phyloP scores from a whole-genome alignment of 2,888 invertebrate species.

The Margaritifera margaritifera region DNA sequence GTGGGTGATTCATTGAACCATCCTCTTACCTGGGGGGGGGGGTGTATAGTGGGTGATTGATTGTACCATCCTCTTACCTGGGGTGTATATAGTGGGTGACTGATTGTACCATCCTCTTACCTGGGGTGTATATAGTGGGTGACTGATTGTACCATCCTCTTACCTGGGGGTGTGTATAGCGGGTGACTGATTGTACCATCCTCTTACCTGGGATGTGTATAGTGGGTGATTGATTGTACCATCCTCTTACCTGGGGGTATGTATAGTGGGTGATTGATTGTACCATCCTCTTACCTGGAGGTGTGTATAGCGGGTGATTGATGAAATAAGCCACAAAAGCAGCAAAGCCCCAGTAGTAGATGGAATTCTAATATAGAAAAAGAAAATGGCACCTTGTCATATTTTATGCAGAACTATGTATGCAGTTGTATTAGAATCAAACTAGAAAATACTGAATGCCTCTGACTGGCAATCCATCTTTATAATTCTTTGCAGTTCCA shows the following conservation, averaged over 20 bases:
- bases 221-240: too few relatives aligned
- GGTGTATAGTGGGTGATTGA: neutral
- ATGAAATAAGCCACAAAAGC: conserved; percentile 96
- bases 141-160: conserved; percentile 10
- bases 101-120: too few relatives aligned
- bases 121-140: neutral
- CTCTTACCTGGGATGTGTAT: too few relatives aligned
- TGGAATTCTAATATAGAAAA: conserved; percentile 82
- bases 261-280: neutral
- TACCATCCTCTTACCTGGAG: conserved; percentile 77
- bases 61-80: too few relatives aligned
- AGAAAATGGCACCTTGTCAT: too few relatives aligned
- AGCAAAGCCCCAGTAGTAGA: conserved; percentile 98
- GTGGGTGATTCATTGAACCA: too few relatives aligned
- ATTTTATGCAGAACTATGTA: too few relatives aligned
- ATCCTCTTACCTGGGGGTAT: conserved; percentile 68
- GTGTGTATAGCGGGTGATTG: conserved; percentile 95
- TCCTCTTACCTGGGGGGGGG: conserved; percentile 77
- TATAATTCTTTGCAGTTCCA: too few relatives aligned
- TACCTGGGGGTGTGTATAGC: conserved; percentile 87
- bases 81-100: too few relatives aligned
- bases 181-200: conserved; percentile 91
- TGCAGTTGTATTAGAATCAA: too few relatives aligned
- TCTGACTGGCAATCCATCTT: too few relatives aligned
- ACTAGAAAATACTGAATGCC: too few relatives aligned